Conservation (phyloP, 2,797 vertebrate genomes). For the Lepus townsendii region DNA sequence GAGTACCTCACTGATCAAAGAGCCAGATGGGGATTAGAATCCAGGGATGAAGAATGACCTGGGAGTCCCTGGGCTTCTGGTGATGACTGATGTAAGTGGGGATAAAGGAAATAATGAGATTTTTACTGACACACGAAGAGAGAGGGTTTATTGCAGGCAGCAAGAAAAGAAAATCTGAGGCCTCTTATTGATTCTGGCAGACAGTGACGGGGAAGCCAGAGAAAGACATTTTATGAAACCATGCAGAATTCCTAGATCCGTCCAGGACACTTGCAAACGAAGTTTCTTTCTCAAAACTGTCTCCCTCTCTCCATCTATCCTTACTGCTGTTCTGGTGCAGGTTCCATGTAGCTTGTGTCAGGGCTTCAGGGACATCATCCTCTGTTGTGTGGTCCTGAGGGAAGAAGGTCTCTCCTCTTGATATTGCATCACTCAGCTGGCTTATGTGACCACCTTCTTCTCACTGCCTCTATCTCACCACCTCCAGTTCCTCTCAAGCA, state of each 20-base stretch:
- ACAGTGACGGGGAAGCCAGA: background rate
- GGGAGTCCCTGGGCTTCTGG: background rate
- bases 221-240: background rate
- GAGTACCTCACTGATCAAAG: background rate
- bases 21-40: constrained; percentile 29
- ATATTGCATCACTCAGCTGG: background rate
- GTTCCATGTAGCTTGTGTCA: fast-evolving
- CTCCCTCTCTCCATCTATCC: background rate
- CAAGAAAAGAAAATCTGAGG: background rate
- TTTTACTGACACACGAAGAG: background rate
- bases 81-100: background rate
- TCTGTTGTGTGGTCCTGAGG: background rate
- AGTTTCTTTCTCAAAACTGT: background rate
- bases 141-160: background rate
- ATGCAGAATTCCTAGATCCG: background rate
- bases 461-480: background rate
- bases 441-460: background rate
- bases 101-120: background rate
- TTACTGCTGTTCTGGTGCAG: background rate
- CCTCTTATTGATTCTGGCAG: background rate
- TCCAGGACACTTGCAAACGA: background rate
- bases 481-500: background rate
- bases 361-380: background rate
- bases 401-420: background rate
- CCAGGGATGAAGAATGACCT: background rate